A percentile compares a stretch with the other conserved stretches of the same genome.
Conservation (phyloP, 2,113 vertebrate genomes). For the Nesospiza acunhae region DNA sequence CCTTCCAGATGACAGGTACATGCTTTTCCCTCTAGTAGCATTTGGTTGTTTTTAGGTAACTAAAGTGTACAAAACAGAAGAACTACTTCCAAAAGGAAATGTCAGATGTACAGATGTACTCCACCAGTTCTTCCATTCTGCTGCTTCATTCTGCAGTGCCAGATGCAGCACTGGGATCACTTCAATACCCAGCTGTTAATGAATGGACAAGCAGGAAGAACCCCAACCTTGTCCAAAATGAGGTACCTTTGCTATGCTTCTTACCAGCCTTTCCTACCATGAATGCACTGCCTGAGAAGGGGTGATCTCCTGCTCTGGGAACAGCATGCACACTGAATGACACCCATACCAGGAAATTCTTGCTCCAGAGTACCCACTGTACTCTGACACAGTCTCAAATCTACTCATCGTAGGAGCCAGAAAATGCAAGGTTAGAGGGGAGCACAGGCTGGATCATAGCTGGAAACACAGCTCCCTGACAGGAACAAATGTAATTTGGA, state of each 20-base stretch:
- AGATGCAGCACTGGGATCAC: not conserved
- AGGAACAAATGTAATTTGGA: not conserved
- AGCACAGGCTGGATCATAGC: not conserved
- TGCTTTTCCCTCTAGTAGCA: not conserved
- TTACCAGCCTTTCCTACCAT: not conserved
- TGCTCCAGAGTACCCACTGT: not conserved
- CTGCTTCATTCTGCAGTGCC: not conserved
- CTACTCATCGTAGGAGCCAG: not conserved
- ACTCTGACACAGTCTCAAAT: not conserved
- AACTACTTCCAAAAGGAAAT: not conserved
- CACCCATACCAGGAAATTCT: not conserved
- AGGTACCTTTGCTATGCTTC: not conserved
- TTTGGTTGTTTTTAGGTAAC: not conserved
- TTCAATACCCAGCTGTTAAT: not conserved
- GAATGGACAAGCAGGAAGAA: not conserved
- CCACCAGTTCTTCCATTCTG: not conserved
- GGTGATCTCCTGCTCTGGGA: not conserved
- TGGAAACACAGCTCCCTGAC: not conserved
- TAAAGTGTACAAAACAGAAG: not conserved
- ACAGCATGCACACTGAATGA: not conserved
- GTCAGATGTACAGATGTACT: not conserved
- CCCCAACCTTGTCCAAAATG: rapidly evolving
- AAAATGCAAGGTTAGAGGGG: not conserved
- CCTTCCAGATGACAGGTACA: not conserved
- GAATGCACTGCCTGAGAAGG: not conserved